phyloP scores from a whole-genome alignment of 2,888 invertebrate genomes.

The Callyntrura guangdongensis region DNA sequence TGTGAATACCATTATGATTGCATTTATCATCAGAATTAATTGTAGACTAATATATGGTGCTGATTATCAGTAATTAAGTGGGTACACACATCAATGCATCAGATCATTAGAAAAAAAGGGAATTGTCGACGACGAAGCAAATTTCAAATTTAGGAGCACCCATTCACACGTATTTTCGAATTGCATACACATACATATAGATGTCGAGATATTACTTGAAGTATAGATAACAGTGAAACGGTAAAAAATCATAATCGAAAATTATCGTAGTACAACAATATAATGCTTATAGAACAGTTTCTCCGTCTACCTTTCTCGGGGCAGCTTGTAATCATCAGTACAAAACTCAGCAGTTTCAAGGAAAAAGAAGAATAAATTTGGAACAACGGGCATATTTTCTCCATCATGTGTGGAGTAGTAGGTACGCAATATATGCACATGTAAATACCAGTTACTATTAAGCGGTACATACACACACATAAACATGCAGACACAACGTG shows the following conservation, averaged over 20 bases:
- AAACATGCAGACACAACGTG: not conserved
- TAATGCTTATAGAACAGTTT: not conserved
- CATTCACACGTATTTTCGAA: slow-evolving; percentile 67
- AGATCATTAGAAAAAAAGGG: slow-evolving; percentile 63
- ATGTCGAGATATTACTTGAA: slow-evolving; percentile 27
- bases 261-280: not conserved
- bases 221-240: slow-evolving; percentile 28
- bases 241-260: slow-evolving; percentile 46
- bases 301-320: not conserved
- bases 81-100: slow-evolving; percentile 17
- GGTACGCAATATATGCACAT: slow-evolving; percentile 14
- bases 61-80: slow-evolving; percentile 52
- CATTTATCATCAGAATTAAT: slow-evolving; percentile 65
- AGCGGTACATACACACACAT: slow-evolving; percentile 10
- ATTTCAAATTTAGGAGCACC: slow-evolving; percentile 51
- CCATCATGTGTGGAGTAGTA: slow-evolving; percentile 6
- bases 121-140: slow-evolving; percentile 10
- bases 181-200: slow-evolving; percentile 15
- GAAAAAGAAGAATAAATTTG: not conserved
- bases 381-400: not conserved
- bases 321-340: slow-evolving; percentile 18
- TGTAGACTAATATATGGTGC: slow-evolving; percentile 24
- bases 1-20: slow-evolving; percentile 63
- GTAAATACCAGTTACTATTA: not conserved
- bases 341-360: not conserved